These are phyloP conservation scores for Rhinoderma darwinii DNA, from an alignment of 2,113 vertebrate genomes.

Conservation along the genomic window DNA sequence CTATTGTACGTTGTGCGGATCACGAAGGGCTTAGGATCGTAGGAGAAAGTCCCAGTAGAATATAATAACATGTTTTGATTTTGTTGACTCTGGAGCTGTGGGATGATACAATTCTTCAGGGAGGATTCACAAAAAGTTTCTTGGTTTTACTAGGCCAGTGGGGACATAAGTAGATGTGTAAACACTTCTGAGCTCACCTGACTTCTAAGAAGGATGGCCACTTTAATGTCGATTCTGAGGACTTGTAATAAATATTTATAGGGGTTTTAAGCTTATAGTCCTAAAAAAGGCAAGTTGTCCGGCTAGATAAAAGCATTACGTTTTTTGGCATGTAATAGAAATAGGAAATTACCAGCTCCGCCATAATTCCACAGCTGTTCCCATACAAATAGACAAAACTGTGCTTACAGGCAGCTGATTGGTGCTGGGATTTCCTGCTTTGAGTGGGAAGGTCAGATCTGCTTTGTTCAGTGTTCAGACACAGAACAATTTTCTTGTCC, in stretches of 20 bases:
- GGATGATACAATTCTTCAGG: neutral
- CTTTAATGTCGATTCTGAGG: neutral
- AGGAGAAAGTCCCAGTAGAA: neutral
- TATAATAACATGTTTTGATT: constrained; percentile 37
- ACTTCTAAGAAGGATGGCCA: constrained; percentile 26
- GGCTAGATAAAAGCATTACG: too few relatives aligned
- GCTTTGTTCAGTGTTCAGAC: too few relatives aligned
- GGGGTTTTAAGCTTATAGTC: neutral
- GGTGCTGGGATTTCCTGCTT: too few relatives aligned
- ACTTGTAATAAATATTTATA: neutral
- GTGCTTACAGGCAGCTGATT: too few relatives aligned
- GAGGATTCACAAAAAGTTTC: constrained; percentile 28
- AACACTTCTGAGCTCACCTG: constrained; percentile 7
- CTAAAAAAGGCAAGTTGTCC: too few relatives aligned
- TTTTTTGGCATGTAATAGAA: too few relatives aligned
- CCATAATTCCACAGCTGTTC: too few relatives aligned
- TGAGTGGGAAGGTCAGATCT: too few relatives aligned
- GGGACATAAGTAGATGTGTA: constrained; percentile 9
- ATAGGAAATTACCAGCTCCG: too few relatives aligned
- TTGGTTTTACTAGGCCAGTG: constrained; percentile 12
- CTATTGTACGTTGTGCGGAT: neutral
- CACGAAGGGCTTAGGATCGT: neutral
- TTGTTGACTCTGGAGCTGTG: constrained; percentile 11
- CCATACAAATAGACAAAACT: too few relatives aligned
- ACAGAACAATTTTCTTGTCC: too few relatives aligned